These are phyloP conservation scores for Neodiprion pinetum DNA, from an alignment of 1,140 invertebrate species.

Conservation along the genomic window DNA sequence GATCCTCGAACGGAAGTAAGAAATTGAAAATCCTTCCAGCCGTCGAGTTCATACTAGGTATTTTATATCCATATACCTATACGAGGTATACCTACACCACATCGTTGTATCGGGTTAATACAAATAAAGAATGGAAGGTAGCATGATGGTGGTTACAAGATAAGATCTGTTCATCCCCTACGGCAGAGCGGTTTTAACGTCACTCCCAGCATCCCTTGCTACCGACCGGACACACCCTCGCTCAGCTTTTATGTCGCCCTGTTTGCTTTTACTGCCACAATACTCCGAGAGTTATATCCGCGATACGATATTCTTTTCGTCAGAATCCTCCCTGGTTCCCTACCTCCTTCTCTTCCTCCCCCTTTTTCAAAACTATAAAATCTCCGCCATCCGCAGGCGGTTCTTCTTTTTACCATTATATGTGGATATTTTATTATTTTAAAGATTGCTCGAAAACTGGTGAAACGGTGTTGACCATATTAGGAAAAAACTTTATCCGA, in stretches of 20 bases:
- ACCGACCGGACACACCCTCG: slow-evolving; percentile 4
- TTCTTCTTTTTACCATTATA: too few species aligned
- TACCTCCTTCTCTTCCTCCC: too few species aligned
- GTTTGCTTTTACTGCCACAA: slow-evolving; percentile 7
- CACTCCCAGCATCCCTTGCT: slow-evolving; percentile 6
- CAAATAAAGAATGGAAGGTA: slow-evolving; percentile 2
- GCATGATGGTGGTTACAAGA: background rate
- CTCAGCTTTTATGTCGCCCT: slow-evolving; percentile 6
- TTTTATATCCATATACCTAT: too few species aligned
- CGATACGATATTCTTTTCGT: slow-evolving; percentile 5
- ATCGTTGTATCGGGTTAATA: background rate
- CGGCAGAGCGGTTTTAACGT: slow-evolving; percentile 3
- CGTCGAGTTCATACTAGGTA: background rate
- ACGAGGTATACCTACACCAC: too few species aligned
- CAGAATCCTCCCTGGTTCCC: background rate
- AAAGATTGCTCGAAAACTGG: too few species aligned
- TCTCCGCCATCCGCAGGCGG: too few species aligned
- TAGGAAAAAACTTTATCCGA: too few species aligned
- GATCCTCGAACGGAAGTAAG: background rate
- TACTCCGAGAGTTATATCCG: background rate
- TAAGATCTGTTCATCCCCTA: slow-evolving; percentile 7
- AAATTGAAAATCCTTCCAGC: background rate
- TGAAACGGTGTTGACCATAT: too few species aligned
- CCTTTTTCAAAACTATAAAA: too few species aligned
- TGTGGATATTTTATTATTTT: too few species aligned